Evolutionary conservation across 2,797 vertebrate genomes (phyloP).

Genomic region (Dermochelys coriacea): DNA sequence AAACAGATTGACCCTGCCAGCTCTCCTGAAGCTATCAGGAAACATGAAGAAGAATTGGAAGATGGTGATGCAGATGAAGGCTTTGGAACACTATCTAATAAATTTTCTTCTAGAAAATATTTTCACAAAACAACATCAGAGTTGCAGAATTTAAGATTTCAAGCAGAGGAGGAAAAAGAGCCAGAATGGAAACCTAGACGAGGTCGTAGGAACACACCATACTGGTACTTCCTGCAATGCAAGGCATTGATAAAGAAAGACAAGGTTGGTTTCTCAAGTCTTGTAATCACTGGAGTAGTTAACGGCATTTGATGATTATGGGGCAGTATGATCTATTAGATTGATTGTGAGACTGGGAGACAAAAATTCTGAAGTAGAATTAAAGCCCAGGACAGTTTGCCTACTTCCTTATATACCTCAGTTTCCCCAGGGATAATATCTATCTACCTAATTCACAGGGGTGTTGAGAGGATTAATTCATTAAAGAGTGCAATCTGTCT

Average conservation of each 20-base stretch:
- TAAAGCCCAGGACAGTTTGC: background rate
- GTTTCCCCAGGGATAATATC: background rate
- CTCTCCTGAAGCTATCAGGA: background rate
- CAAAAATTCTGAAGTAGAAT: background rate
- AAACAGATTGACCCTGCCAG: background rate
- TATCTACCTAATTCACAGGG: background rate
- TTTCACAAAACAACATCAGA: slow-evolving; percentile 83
- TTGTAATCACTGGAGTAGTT: fast-evolving
- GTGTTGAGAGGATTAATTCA: background rate
- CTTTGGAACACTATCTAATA: slow-evolving; percentile 85
- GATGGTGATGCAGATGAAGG: slow-evolving; percentile 44
- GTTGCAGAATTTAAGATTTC: slow-evolving; percentile 74
- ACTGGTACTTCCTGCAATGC: slow-evolving; percentile 95
- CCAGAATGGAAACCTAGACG: background rate
- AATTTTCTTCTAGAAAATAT: slow-evolving; percentile 81
- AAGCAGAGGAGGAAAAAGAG: slow-evolving; percentile 48
- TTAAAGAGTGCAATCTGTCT: background rate
- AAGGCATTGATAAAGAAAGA: slow-evolving; percentile 89
- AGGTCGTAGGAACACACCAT: slow-evolving; percentile 84
- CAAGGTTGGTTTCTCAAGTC: slow-evolving; percentile 81
- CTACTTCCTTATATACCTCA: background rate
- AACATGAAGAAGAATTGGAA: background rate
- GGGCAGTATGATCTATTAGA: background rate
- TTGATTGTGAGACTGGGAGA: background rate
- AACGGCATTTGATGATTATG: fast-evolving